These are phyloP conservation scores for Bryconaethiops microstoma DNA, from an alignment of 2,797 vertebrate genomes.

Conservation along the genomic window DNA sequence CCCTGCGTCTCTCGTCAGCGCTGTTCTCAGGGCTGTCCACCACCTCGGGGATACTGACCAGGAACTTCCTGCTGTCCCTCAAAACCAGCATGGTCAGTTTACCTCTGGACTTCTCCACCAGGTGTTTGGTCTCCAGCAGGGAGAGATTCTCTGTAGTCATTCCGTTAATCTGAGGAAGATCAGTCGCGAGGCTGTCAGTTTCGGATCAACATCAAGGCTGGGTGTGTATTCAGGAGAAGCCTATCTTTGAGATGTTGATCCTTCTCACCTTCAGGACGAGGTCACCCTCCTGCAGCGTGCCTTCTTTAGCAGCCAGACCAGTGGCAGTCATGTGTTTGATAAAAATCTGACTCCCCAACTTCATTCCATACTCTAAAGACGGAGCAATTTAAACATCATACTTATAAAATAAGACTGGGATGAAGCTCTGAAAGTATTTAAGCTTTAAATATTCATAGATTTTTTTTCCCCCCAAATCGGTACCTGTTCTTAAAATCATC, in stretches of 20 bases:
- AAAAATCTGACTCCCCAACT: constrained; percentile 96
- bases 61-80: constrained; percentile 86
- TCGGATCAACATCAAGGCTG: background rate
- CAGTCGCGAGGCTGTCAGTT: no score
- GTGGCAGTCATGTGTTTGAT: constrained; percentile 94
- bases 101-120: constrained; percentile 91
- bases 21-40: constrained; percentile 84
- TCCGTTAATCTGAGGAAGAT: constrained; percentile 87
- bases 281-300: constrained; percentile 90
- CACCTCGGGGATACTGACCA: constrained; percentile 88
- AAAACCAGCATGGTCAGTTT: constrained; percentile 88
- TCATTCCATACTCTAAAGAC: constrained; percentile 91
- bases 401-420: background rate
- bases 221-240: background rate
- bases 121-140: constrained; percentile 88
- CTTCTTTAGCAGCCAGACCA: constrained; percentile 85
- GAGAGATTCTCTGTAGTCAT: constrained; percentile 93
- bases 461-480: no score
- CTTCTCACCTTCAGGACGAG: constrained; percentile 89
- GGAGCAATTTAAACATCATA: background rate
- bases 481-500: no score
- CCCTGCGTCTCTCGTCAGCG: constrained; percentile 66
- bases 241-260: no score
- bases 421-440: no score
- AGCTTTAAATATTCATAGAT: no score